Base-by-base conservation (phyloP, 2,797 vertebrate genomes). In the Sarcophilus harrisii region DNA sequence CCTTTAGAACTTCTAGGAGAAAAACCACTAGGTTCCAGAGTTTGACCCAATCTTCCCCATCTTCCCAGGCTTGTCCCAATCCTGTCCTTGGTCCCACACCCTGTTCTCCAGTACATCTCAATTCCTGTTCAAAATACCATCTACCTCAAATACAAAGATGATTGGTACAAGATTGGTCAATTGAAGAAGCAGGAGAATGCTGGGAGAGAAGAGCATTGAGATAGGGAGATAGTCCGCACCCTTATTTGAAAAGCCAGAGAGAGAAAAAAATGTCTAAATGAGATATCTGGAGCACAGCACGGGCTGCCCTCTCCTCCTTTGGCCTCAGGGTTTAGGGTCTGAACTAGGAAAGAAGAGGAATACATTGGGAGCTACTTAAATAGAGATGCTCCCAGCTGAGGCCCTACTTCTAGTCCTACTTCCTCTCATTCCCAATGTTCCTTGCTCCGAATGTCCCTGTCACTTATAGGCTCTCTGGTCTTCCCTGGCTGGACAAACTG, bases 401-500 rank as follows among this genome's bases (percentile, higher is more conserved):
- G 6, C 8, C 90, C 6, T 52, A 55, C 52, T 38, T 32, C 4
- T 90, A 52, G 90, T 49, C 90, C 4, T 45, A 81, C 38, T 38
- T 87, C 21, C 73, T 87, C 38, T 87, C 38, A 49, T 87, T 45
- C 73, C n/a, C 30, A 66, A 28, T 27, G 9, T 87, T 87, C 24
- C 73, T 49, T 49, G 10, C 73, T 87, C 24, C 73, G 9, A 87
- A 87, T 38, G 3, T 87, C 21, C 66, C 21, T 38, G 38, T 45
- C 92, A 58, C 38, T n/a, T 57, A 52, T 49, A 38, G 87, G 57
- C 57, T 60, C 29, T 30, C 90, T 29, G 57, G 81, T 89, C 57
- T 16, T 57, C 59, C 92, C 16, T 32, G 58, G 45, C 92, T n/a
- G 73, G 21, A 32, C 92, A 93, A 93, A 92, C 94, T 95, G 27